A percentile compares a stretch with the other conserved stretches of the same genome.
Conservation (phyloP, 2,797 vertebrate genomes). For the Menidia menidia region DNA sequence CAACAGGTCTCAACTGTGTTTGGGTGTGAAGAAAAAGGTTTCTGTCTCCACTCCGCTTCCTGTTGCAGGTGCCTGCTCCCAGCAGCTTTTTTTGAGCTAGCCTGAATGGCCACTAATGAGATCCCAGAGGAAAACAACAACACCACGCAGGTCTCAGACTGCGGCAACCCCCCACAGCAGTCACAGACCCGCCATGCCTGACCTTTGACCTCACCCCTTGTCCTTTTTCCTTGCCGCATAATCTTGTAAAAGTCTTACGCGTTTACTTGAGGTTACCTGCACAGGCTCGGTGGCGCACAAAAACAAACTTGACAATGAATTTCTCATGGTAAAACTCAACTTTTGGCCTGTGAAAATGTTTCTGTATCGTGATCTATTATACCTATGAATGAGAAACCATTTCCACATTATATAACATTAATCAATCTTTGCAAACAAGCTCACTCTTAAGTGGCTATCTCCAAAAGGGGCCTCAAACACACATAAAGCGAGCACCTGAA, state of each 20-base stretch:
- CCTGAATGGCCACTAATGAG: slow-evolving; percentile 70
- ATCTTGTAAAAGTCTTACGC: slow-evolving; percentile 32
- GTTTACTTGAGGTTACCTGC: slow-evolving; percentile 20
- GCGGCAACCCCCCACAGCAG: slow-evolving; percentile 35
- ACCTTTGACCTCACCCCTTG: slow-evolving; percentile 47
- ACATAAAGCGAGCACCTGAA: slow-evolving; percentile 16
- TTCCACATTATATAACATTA: background rate
- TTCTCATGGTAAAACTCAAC: background rate
- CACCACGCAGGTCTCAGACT: slow-evolving; percentile 46
- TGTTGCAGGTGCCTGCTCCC: slow-evolving; percentile 58
- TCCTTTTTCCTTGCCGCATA: slow-evolving; percentile 9
- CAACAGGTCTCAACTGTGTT: slow-evolving; percentile 2
- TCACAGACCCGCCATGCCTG: slow-evolving; percentile 23
- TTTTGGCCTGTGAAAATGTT: background rate
- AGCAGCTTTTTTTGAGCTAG: slow-evolving; percentile 31
- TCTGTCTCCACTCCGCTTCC: slow-evolving; percentile 1
- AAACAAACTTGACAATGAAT: background rate
- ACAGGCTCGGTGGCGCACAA: background rate
- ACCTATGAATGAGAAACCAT: background rate
- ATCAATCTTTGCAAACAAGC: background rate
- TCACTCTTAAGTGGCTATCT: background rate
- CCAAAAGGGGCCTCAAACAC: background rate
- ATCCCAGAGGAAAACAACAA: slow-evolving; percentile 62
- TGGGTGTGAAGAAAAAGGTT: background rate
- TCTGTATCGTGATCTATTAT: background rate